phyloP scores from a whole-genome alignment of 2,888 invertebrate species.

The Drosophila tanythrix region DNA sequence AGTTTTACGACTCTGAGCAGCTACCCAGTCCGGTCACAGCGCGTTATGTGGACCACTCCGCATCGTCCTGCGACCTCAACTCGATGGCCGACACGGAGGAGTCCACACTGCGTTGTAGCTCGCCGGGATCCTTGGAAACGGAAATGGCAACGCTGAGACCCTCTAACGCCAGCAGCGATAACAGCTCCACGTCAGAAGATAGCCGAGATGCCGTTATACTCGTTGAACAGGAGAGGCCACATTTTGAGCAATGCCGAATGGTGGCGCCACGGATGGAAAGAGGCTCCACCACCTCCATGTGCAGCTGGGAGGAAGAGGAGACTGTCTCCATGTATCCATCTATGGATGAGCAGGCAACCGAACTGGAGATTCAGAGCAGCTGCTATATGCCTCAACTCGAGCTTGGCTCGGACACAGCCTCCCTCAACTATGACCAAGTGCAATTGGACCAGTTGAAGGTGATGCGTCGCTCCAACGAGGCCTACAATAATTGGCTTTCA shows the following conservation, averaged over 20 bases:
- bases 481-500: conserved; percentile 83
- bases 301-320: conserved; percentile 71
- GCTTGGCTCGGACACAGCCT: conserved; percentile 71
- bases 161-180: conserved; percentile 8
- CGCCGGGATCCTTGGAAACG: conserved; percentile 44
- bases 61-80: conserved; percentile 49
- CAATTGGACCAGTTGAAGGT: conserved; percentile 40
- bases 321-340: conserved; percentile 15
- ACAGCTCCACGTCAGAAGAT: conserved; percentile 20
- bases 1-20: conserved; percentile 31
- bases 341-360: conserved; percentile 10
- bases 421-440: conserved; percentile 33
- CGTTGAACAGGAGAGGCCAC: background rate
- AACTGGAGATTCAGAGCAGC: conserved; percentile 47
- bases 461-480: conserved; percentile 63
- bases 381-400: conserved; percentile 77
- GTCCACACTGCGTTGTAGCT: conserved; percentile 60
- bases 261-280: conserved; percentile 22
- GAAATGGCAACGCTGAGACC: conserved; percentile 13
- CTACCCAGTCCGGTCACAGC: conserved; percentile 29
- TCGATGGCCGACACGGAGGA: conserved; percentile 59
- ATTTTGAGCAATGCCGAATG: background rate
- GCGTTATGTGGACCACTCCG: conserved; percentile 62
- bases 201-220: background rate
- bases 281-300: conserved; percentile 64